A percentile compares a stretch with the other conserved stretches of the same genome.
These are phyloP conservation scores for Phaedon cochleariae DNA, from an alignment of 2,888 invertebrate genomes.

Conservation along the genomic window DNA sequence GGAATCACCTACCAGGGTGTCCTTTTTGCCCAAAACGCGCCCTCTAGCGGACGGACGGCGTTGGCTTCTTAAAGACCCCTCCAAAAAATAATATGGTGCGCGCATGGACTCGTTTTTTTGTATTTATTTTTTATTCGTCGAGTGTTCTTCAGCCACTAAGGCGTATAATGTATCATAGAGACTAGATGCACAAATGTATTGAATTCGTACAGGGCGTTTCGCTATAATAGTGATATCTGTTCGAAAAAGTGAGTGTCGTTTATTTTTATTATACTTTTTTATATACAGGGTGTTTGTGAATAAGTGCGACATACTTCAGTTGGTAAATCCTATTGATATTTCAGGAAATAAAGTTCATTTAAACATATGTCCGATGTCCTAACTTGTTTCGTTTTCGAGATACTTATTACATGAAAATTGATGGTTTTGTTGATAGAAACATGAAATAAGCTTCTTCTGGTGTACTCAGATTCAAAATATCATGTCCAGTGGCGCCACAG, in stretches of 20 bases:
- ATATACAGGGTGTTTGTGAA: too few relatives aligned
- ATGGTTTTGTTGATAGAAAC: too few relatives aligned
- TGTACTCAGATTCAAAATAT: too few relatives aligned
- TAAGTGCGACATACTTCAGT: too few relatives aligned
- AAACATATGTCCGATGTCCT: too few relatives aligned
- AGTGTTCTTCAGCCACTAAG: background rate
- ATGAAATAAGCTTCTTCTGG: too few relatives aligned
- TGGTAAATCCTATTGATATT: too few relatives aligned
- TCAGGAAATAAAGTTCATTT: too few relatives aligned
- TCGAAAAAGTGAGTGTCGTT: background rate
- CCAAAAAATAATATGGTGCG: background rate
- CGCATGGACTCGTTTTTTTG: background rate
- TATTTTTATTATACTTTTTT: background rate
- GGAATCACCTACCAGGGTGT: slow-evolving; percentile 96
- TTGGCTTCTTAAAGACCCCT: slow-evolving; percentile 52
- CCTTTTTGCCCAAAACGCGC: slow-evolving; percentile 72
- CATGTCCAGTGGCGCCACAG: too few relatives aligned
- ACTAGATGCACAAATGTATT: background rate
- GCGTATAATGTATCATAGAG: background rate
- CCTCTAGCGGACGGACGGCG: slow-evolving; percentile 52
- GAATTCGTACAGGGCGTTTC: background rate
- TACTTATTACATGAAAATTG: too few relatives aligned
- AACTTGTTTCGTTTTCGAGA: too few relatives aligned
- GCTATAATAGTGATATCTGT: background rate
- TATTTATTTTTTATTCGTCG: background rate